Evolutionary conservation across 2,113 vertebrate genomes (phyloP).

Genomic region (Seriola dumerili): DNA sequence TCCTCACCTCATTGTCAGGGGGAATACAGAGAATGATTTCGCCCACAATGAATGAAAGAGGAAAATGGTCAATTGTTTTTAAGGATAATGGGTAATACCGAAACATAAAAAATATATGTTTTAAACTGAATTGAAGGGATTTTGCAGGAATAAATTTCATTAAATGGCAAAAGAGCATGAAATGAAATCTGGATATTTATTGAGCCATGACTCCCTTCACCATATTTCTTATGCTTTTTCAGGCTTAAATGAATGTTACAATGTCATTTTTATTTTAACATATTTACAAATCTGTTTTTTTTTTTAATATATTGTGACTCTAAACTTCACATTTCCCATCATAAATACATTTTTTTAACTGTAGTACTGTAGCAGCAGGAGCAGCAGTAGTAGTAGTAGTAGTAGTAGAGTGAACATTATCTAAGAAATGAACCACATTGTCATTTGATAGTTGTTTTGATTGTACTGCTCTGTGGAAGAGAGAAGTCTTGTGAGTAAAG

Average conservation of each 20-base stretch:
- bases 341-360: too few relatives aligned
- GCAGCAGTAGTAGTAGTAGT: too few relatives aligned
- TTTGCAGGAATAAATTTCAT: conserved; percentile 36
- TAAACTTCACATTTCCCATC: too few relatives aligned
- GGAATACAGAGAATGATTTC: conserved; percentile 2
- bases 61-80: conserved; percentile 9
- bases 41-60: conserved; percentile 1
- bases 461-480: neutral
- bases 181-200: neutral
- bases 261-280: neutral
- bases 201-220: neutral
- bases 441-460: neutral
- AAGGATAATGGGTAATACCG: neutral
- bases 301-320: neutral
- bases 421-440: neutral
- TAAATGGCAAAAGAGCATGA: conserved; percentile 15
- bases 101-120: neutral
- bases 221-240: conserved; percentile 9
- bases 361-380: too few relatives aligned
- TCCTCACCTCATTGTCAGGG: neutral
- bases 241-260: neutral
- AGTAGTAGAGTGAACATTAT: neutral
- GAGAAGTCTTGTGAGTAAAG: neutral
- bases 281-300: neutral
- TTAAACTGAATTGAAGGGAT: conserved; percentile 1